Evolutionary conservation across 2,113 vertebrate species (phyloP).

Genomic region (Odocoileus virginianus): DNA sequence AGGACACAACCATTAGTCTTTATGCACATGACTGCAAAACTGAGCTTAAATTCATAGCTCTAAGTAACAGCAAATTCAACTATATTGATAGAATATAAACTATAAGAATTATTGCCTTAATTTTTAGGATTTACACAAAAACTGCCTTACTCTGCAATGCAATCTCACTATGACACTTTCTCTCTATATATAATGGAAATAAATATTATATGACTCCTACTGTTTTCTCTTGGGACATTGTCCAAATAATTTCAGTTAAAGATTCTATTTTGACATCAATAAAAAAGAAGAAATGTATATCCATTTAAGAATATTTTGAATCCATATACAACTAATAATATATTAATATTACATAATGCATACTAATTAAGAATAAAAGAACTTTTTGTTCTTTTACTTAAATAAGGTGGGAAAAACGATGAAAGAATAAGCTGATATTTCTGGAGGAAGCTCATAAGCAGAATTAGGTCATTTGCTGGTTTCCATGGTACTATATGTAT

Average conservation of each 20-base stretch:
- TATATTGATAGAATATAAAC: background rate
- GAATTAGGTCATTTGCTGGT: constrained; percentile 9
- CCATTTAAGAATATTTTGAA: background rate
- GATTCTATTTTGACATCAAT: background rate
- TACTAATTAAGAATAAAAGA: background rate
- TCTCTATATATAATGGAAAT: background rate
- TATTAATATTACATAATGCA: background rate
- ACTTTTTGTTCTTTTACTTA: background rate
- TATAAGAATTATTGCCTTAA: background rate
- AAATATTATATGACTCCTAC: background rate
- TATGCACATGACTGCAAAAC: background rate
- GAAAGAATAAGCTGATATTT: background rate
- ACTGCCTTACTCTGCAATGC: background rate
- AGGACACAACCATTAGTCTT: background rate
- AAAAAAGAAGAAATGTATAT: background rate
- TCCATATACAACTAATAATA: background rate
- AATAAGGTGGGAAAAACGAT: background rate
- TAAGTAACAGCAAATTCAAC: background rate
- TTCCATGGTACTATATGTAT: background rate
- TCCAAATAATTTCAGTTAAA: background rate
- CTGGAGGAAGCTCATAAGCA: background rate
- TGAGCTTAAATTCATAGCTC: background rate
- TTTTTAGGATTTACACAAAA: background rate
- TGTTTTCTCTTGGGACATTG: background rate
- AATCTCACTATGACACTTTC: background rate